Base-by-base conservation (phyloP, 2,888 invertebrate species). In the Lithosia quadra region DNA sequence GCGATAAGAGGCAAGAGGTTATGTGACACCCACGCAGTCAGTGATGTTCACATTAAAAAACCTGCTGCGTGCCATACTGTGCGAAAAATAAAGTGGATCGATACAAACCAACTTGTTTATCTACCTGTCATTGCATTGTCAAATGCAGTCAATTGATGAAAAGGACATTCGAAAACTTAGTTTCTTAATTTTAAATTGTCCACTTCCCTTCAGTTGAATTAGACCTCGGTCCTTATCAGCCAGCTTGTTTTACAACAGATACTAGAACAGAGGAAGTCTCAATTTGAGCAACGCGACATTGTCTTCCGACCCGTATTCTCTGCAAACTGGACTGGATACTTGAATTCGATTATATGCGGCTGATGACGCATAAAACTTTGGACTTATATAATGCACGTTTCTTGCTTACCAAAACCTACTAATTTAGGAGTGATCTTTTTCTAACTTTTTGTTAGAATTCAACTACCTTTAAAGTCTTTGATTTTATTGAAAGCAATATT, bases 281-380 rank as follows among this genome's bases (percentile, higher is more conserved):
- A 91, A 91, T 91, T 91, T 85, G 84, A 85, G 77, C 85, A 89
- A 90, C 83, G 83, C 87, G 85, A 88, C 90, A 86, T 66, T 73
- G 58, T 74, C 80, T 77, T 81, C 79, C 77, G 76, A 79, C 87
- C 84, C 86, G 84, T 85, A 86, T 86, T 80, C 82, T 84, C 80
- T 58, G 70, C 65, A 63, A 67, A 55, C 56, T 56, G 39, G 56
- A 36, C 24, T 58, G 9, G 28, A 24, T 28, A 18, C 22, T 33
- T 33, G 15, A 22, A 49, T 28, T 63, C 39, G 43, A 33, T 10
- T 53, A 2, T 53, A 62, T 55, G 22, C 24, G 28, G 34, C 22
- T 57, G 73, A 73, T 72, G 78, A 72, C 73, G n/a, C n/a, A n/a
- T n/a, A 0, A 49, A 28, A 49, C 49, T n/a, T 49, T 49, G n/a